These are phyloP conservation scores for Pangasius larnaudii DNA, from an alignment of 2,797 vertebrate genomes.

Conservation along the genomic window DNA sequence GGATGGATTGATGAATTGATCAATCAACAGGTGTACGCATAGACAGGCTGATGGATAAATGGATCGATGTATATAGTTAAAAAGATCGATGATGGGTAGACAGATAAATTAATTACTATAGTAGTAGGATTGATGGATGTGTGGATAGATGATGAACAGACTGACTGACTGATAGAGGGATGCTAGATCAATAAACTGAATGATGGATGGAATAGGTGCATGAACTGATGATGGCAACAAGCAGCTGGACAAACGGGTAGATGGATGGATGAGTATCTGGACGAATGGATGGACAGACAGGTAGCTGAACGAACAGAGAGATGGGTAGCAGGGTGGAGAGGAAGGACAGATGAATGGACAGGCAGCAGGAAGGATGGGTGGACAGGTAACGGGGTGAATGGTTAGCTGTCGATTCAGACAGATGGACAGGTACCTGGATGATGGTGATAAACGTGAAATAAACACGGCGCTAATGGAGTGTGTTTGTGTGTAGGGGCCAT, in stretches of 20 bases:
- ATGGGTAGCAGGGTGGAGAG: too few species aligned
- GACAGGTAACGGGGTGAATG: not conserved
- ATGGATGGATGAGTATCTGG: too few species aligned
- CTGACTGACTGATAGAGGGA: not conserved
- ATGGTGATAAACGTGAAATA: not conserved
- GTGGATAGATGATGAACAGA: not conserved
- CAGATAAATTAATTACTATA: not conserved
- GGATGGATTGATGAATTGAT: not conserved
- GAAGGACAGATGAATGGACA: not conserved
- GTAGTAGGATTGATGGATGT: not conserved
- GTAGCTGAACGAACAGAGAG: too few species aligned
- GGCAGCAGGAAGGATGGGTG: not conserved
- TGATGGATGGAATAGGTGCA: not conserved
- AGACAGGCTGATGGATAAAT: not conserved
- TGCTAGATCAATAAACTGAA: not conserved
- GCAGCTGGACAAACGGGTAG: not conserved
- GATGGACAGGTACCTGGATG: not conserved
- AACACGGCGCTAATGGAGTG: not conserved
- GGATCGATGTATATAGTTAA: not conserved
- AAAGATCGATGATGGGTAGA: not conserved
- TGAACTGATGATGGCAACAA: not conserved
- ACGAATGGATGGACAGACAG: too few species aligned
- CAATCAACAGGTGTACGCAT: not conserved
- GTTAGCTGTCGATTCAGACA: too few species aligned
- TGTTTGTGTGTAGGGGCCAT: constrained; percentile 84